A percentile compares a stretch with the other conserved stretches of the same genome.
Conservation (phyloP, 2,113 vertebrate species). For the Eleginops maclovinus region DNA sequence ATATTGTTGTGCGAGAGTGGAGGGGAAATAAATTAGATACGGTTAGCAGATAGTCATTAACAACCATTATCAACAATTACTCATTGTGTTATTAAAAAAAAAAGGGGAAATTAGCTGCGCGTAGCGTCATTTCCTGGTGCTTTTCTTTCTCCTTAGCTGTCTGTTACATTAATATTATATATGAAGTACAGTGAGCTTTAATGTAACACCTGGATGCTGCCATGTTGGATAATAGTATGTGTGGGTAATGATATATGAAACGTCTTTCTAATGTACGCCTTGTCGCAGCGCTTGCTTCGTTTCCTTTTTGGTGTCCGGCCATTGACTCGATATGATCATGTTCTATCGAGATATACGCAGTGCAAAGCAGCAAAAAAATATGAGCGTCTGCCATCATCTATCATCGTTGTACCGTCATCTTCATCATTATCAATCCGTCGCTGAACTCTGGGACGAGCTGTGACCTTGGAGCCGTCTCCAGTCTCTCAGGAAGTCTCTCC, state of each 20-base stretch:
- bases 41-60: not conserved
- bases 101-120: not conserved
- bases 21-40: not conserved
- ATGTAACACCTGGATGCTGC: conserved; percentile 49
- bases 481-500: conserved; percentile 49
- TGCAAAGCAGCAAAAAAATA: not conserved
- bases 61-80: not conserved
- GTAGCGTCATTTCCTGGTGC: not conserved
- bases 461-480: conserved; percentile 55
- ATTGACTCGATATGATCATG: conserved; percentile 18
- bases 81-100: not conserved
- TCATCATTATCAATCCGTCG: conserved; percentile 33
- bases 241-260: conserved; percentile 61
- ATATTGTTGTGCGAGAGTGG: not conserved
- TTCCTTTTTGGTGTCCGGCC: conserved; percentile 33
- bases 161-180: not conserved
- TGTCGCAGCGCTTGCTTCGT: not conserved
- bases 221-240: conserved; percentile 24
- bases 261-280: conserved; percentile 19
- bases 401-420: conserved; percentile 41
- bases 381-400: conserved; percentile 24
- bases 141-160: not conserved
- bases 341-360: not conserved
- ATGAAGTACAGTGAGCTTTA: conserved; percentile 16
- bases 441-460: conserved; percentile 35